phyloP scores from a whole-genome alignment of 2,888 invertebrate species.

The Noctua fimbriata region DNA sequence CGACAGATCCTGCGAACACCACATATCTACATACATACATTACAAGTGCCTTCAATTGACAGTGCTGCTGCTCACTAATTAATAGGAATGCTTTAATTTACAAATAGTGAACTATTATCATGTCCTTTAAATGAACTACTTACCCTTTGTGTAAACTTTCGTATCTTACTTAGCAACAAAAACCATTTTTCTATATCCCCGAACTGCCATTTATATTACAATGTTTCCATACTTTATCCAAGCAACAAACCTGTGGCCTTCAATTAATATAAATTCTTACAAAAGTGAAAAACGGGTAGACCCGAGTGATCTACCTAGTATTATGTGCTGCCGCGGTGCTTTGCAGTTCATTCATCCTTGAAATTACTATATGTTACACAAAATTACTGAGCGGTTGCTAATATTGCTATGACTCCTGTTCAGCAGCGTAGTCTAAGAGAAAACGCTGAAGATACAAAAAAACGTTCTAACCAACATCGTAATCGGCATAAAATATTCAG shows the following conservation, averaged over 20 bases:
- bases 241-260: constrained; percentile 9
- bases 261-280: constrained; percentile 53
- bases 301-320: constrained; percentile 23
- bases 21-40: constrained; percentile 53
- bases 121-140: constrained; percentile 7
- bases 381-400: constrained; percentile 30
- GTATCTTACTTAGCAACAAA: constrained; percentile 23
- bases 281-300: constrained; percentile 64
- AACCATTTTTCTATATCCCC: constrained; percentile 8
- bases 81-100: constrained; percentile 35
- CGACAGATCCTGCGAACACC: constrained; percentile 65
- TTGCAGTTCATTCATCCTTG: constrained; percentile 3
- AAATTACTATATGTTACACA: constrained; percentile 12
- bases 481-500: not conserved
- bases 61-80: constrained; percentile 28
- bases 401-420: constrained; percentile 27
- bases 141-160: constrained; percentile 12
- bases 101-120: constrained; percentile 22
- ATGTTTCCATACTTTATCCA: not conserved
- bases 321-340: constrained; percentile 13
- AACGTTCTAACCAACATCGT: not conserved
- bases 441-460: constrained; percentile 5
- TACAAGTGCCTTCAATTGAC: constrained; percentile 60
- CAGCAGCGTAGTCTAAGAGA: not conserved
- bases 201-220: not conserved